Evolutionary conservation across 2,797 vertebrate genomes (phyloP), one percentile per base, ranked within the genome.

Genomic region (Anableps anableps): DNA sequence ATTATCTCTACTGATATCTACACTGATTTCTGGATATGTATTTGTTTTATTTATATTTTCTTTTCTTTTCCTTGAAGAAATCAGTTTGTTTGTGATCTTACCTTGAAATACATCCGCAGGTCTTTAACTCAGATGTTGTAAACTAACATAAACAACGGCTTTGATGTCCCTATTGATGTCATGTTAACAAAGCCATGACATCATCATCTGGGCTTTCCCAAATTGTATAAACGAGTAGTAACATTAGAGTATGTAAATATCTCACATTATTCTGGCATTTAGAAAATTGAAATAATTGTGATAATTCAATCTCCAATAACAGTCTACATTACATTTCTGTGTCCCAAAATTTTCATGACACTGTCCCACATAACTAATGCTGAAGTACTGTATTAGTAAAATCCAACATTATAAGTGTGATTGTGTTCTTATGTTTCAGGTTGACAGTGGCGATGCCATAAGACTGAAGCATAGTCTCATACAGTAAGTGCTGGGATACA

Each of bases 371-470:
- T 75, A 73, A 86, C 76, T 43, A 43, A 88, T 80, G 88, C 84
- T 81, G 86, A 90, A 87, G 80, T 84, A 85, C 87, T 89, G 83
- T 88, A 88, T 90, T 78, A 55, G 85, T 90, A 86, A 80, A 91
- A 87, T 86, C 80, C 48, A 82, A 76, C 86, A 76, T n/a, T n/a
- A n/a, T 78, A 87, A 92, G 87, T 94, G 88, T 48, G 48, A 81
- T 80, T 77, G 88, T 87, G 82, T 94, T 90, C 43, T 94, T 92
- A 23, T 95, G 26, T 96, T 97, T 90, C 95, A 97, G 97, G 89
- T 95, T 89, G 87, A 84, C 84, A 91, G 87, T 88, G 90, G 95
- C 92, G 91, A 96, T 97, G 96, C 93, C 93, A 91, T 91, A 94
- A 91, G 92, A 91, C 90, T 97, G 96, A 97, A 38, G 89, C 85